Evolutionary conservation across 2,888 invertebrate species (phyloP), one percentile per base, ranked within the genome.

Genomic region (Drosophila atripex): DNA sequence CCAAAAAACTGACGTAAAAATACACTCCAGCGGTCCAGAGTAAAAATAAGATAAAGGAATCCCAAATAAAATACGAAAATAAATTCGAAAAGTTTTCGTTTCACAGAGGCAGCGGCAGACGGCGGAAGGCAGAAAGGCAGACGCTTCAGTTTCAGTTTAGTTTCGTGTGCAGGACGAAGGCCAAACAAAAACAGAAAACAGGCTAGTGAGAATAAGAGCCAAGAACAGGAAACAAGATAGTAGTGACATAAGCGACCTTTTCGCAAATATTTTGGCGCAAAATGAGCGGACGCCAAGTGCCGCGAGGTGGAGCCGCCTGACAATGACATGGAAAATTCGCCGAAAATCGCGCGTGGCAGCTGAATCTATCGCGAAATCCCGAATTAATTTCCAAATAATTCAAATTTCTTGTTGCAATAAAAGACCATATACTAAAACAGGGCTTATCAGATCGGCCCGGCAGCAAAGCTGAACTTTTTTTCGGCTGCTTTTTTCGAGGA

Each of bases 311-410:
- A 64, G 64, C 60, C 55, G 61, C 69, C 64, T 73, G 74, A 83
- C 87, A 89, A 88, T 88, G 87, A 80, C 88, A 87, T 87, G 87
- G 89, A 89, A 88, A 90, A 87, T 85, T 74, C 86, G 88, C 70
- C 73, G 84, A 80, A 88, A 85, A 86, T 85, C 73, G 82, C 76
- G 59, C 50, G 64, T 61, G 82, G 63, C 78, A 71, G 78, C 73
- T 65, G 65, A 66, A 45, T 16, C 38, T 28, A 49, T 25, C 16
- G 14, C 47, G 1, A 41, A 71, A 30, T 52, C 43, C 35, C 28
- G 30, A 61, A 41, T 61, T 61, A 47, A 49, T 47, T 61, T 61
- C n/a, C 16, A 30, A 39, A 47, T 30, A 39, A 30, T 41, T 41
- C 39, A 41, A 41, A 41, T 41, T 47, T 47, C 30, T 16, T 38